Evolutionary conservation across 2,113 vertebrate species (phyloP).

Genomic region (Ameiurus melas): DNA sequence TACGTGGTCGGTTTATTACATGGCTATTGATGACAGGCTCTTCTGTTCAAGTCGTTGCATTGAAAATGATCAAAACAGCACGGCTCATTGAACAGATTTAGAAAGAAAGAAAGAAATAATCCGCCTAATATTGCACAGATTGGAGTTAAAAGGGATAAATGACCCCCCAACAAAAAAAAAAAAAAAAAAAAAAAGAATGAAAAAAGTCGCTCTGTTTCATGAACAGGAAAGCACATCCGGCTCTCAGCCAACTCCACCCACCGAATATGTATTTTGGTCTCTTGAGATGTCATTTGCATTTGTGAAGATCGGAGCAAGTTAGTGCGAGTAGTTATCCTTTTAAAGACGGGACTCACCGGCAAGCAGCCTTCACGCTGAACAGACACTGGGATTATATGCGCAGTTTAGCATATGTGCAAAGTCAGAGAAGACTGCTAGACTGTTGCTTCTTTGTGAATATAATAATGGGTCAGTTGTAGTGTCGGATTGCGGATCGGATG

Average conservation of each 20-base stretch:
- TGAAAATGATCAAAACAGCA: conserved; percentile 46
- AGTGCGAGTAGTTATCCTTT: conserved; percentile 35
- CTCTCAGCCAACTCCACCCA: conserved; percentile 45
- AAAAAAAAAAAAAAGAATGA: conserved; percentile 36
- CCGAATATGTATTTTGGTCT: conserved; percentile 50
- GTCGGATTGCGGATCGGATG: background rate
- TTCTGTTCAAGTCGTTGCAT: conserved; percentile 43
- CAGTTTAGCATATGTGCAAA: background rate
- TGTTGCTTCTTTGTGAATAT: background rate
- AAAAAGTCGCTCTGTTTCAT: background rate
- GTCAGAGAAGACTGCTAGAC: background rate
- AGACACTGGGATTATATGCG: background rate
- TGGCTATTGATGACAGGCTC: conserved; percentile 42
- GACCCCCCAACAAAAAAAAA: background rate
- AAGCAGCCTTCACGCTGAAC: background rate
- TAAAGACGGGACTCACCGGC: background rate
- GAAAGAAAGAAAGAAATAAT: background rate
- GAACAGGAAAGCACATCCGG: conserved; percentile 33
- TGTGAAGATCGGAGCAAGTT: conserved; percentile 44
- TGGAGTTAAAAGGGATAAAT: conserved; percentile 51
- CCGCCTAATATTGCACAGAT: conserved; percentile 39
- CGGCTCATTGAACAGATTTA: conserved; percentile 42
- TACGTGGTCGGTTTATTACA: background rate
- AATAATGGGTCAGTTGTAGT: background rate
- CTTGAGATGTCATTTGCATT: conserved; percentile 47